Percentiles rank a stretch among this genome's conserved stretches.
phyloP scores from a whole-genome alignment of 2,888 invertebrate genomes.

The Drosophila seclusa region DNA sequence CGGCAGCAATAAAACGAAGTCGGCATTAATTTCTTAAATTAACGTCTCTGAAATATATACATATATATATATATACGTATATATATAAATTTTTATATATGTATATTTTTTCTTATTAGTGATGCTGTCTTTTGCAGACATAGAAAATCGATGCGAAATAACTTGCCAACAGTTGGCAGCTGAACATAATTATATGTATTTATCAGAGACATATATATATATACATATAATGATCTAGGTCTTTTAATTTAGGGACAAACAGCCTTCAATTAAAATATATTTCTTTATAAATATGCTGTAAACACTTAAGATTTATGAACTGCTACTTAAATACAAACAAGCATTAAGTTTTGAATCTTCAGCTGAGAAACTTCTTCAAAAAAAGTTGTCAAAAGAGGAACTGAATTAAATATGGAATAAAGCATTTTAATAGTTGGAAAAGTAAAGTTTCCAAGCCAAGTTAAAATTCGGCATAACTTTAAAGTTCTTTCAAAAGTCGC shows the following conservation, averaged over 20 bases:
- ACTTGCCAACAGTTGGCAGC: conserved; percentile 36
- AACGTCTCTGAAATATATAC: conserved; percentile 37
- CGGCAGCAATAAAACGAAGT: conserved; percentile 52
- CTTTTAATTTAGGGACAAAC: background rate
- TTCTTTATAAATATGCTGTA: background rate
- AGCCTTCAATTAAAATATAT: background rate
- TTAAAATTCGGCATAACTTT: background rate
- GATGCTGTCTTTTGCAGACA: conserved; percentile 14
- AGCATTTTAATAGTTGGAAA: background rate
- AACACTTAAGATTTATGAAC: background rate
- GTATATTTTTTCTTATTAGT: background rate
- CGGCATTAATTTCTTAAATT: conserved; percentile 73
- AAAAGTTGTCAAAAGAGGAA: background rate
- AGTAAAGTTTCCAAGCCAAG: background rate
- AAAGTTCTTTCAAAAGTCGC: conserved; percentile 1
- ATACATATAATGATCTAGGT: conserved; percentile 34
- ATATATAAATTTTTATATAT: background rate
- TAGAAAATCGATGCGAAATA: conserved; percentile 48
- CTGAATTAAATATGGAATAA: background rate
- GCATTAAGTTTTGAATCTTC: background rate
- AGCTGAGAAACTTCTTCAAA: background rate
- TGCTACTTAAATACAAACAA: background rate
- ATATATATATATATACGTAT: background rate
- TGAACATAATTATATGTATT: conserved; percentile 54
- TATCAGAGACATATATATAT: conserved; percentile 10